A percentile compares a stretch with the other conserved stretches of the same genome.
These are phyloP conservation scores for Mionectes macconnelli DNA, from an alignment of 2,113 vertebrate genomes.

Conservation along the genomic window DNA sequence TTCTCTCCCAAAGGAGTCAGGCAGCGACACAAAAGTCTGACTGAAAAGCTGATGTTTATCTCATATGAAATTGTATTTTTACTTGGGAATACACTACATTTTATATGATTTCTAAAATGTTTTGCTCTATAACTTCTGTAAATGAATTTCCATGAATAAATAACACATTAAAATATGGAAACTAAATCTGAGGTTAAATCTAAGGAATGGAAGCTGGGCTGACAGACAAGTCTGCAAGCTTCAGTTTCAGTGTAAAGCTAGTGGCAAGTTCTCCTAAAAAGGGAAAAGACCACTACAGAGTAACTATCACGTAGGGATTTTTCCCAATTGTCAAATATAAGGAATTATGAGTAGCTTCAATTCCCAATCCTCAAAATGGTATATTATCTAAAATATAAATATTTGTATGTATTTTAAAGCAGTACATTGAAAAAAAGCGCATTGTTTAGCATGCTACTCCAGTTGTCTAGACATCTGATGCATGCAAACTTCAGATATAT, in stretches of 20 bases:
- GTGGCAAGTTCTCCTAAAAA: constrained; percentile 46
- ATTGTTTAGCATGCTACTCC: neutral
- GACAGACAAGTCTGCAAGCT: constrained; percentile 17
- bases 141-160: constrained; percentile 25
- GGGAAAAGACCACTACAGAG: constrained; percentile 34
- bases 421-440: neutral
- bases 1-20: neutral
- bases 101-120: neutral
- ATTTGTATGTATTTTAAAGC: neutral
- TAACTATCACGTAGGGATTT: constrained; percentile 1
- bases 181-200: constrained; percentile 29
- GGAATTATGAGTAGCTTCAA: neutral
- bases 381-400: neutral
- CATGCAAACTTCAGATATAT: neutral
- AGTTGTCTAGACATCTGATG: neutral
- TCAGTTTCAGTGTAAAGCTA: constrained; percentile 20
- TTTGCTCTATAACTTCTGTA: neutral
- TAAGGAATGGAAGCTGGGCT: constrained; percentile 51
- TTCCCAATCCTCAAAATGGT: neutral
- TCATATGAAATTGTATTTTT: neutral
- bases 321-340: neutral
- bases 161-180: constrained; percentile 37
- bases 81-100: neutral
- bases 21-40: neutral
- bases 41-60: neutral